These are phyloP conservation scores for Gambusia yucatana DNA, from an alignment of 2,797 vertebrate genomes.

Conservation along the genomic window DNA sequence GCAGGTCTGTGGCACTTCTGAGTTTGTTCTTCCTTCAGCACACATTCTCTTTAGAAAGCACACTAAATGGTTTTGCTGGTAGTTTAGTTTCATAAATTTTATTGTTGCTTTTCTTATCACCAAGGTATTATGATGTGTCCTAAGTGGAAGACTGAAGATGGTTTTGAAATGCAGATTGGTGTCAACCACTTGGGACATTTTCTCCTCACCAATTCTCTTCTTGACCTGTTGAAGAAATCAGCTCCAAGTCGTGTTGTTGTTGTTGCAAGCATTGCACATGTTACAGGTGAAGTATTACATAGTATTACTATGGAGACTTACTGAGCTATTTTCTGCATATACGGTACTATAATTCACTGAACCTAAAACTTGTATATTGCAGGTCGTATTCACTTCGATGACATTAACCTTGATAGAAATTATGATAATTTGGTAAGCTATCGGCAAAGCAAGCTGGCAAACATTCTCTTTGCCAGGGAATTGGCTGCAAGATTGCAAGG, in stretches of 20 bases:
- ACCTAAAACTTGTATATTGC: constrained; percentile 7
- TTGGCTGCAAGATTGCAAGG: constrained; percentile 74
- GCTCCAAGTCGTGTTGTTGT: constrained; percentile 66
- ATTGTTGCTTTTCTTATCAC: not conserved
- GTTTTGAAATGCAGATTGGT: constrained; percentile 81
- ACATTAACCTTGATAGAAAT: constrained; percentile 77
- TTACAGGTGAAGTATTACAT: constrained; percentile 40
- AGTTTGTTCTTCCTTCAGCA: not conserved
- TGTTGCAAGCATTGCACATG: constrained; percentile 70
- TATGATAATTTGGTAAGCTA: constrained; percentile 68
- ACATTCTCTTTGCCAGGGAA: constrained; percentile 77
- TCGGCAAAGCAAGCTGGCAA: constrained; percentile 80
- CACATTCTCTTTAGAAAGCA: not conserved
- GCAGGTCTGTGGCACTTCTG: constrained; percentile 61
- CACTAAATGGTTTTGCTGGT: not conserved
- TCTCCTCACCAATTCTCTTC: constrained; percentile 76
- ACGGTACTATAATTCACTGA: too few relatives aligned
- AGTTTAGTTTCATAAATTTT: not conserved
- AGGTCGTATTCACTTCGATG: constrained; percentile 79
- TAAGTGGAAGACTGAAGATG: constrained; percentile 75
- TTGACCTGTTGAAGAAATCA: constrained; percentile 76
- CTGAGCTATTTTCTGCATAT: not conserved
- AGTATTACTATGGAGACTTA: not conserved
- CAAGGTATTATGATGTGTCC: constrained; percentile 78
- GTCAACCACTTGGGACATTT: constrained; percentile 81